Evolutionary conservation across 64 coral and sea anemone genomes (phyloP), one percentile per base, ranked within the genome.

Genomic region (Montipora capricornis): DNA sequence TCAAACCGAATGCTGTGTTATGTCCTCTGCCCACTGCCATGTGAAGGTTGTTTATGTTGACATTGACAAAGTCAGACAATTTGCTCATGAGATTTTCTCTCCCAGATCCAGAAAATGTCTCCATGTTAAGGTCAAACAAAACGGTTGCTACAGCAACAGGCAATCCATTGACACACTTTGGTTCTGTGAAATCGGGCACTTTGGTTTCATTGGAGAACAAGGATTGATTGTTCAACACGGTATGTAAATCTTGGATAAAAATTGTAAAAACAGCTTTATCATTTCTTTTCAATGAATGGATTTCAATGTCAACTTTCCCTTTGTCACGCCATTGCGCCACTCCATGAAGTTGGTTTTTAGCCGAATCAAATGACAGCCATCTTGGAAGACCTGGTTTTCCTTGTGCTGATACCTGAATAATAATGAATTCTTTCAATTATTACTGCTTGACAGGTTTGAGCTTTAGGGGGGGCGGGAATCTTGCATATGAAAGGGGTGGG

Each of bases 131-230:
- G 81, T 98, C 96, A 76, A 98, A 98, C 20, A 91, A 62, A 26
- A 98, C 82, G n/a, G 96, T 98, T 20, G 96, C 93, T 24, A 89
- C 93, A 13, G 92, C 79, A 13, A 98, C 79, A 82, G 93, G 93
- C 15, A 84, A 71, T 46, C 96, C 96, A 50, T 75, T 14, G 15
- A 80, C 46, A 44, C 96, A 98, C 52, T 81, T 57, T 17, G 62
- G 79, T 37, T 87, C 83, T 61, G 46, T 78, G 15, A 95, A 79
- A 17, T 17, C 17, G 19, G 93, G 93, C 4, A 98, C 83, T 75
- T 98, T 98, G 49, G 96, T 98, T 44, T 88, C 62, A 19, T 98
- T 98, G 4, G 78, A 92, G 51, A 87, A 75, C 19, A 75, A 49
- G 5, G 62, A 86, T 22, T 71, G 81, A 12, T 92, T 86, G 2